Evolutionary conservation across 1,140 invertebrate species (phyloP), one percentile per base, ranked within the genome.

Genomic region (Pristionchus pacificus): DNA sequence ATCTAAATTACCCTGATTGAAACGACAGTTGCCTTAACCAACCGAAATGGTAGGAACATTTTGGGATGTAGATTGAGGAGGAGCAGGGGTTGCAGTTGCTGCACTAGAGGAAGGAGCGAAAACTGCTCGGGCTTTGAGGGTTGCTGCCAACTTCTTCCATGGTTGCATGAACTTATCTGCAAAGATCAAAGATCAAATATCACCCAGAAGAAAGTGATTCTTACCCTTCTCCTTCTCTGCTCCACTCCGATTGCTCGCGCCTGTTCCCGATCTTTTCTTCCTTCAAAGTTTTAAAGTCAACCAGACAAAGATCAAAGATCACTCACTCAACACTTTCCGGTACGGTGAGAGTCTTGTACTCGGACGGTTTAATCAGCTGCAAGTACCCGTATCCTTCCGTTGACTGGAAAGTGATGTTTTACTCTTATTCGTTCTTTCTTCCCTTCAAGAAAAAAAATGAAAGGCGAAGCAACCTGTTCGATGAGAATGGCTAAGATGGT

Each of bases 311-410:
- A 49, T 10, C 38, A 49, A 49, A 49, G 6, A 49, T 6, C 6
- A 49, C 6, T 6, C 6, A 49, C 38, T 19, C 19, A 10, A 10
- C 6, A 19, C 19, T 19, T 49, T 49, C 38, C 38, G n/a, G n/a
- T n/a, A 49, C 38, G 6, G 6, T 49, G 6, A 49, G 38, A 49
- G 38, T 10, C 38, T 49, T 49, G 38, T 73, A 73, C 13, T 62
- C 66, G 28, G 13, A 15, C 24, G 74, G 60, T 58, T 68, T 74
- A 32, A 75, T 32, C 14, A 75, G 66, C 19, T 55, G 61, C 57
- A 73, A 25, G 79, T 78, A 76, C 91, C 92, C 29, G 90, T 88
- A 0, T 90, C 70, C 70, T 64, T 77, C 76, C 2, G 77, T 77
- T 32, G 77, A 49, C 38, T 49, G 38, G 19, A 49, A 49, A 19